Evolutionary conservation across 2,113 vertebrate species (phyloP).

Genomic region (Calidris pygmaea): DNA sequence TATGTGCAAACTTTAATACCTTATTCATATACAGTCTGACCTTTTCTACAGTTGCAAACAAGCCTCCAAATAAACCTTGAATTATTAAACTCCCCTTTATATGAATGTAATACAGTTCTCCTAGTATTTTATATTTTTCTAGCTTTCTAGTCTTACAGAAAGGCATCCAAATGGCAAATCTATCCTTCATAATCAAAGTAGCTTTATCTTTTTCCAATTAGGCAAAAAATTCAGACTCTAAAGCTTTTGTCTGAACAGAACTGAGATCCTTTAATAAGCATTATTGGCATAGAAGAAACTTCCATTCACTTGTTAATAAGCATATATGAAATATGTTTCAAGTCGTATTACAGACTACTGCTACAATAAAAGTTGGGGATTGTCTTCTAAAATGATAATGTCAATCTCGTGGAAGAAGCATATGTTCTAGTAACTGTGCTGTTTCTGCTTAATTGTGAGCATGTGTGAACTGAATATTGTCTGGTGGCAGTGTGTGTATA

Average conservation of each 20-base stretch:
- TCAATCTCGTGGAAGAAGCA: not conserved
- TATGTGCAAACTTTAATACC: conserved; percentile 45
- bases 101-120: conserved; percentile 7
- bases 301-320: not conserved
- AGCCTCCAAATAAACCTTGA: conserved; percentile 49
- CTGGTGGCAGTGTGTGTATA: not conserved
- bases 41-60: conserved; percentile 51
- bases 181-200: not conserved
- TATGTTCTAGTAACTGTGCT: not conserved
- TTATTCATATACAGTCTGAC: conserved; percentile 46
- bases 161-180: not conserved
- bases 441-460: not conserved
- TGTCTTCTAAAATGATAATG: not conserved
- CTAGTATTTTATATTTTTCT: not conserved
- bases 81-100: conserved; percentile 58
- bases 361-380: not conserved
- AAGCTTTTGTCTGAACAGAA: not conserved
- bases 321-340: not conserved
- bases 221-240: not conserved
- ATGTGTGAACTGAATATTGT: not conserved
- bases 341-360: not conserved
- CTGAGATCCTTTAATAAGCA: not conserved
- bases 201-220: not conserved
- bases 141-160: not conserved
- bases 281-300: not conserved